phyloP scores from a whole-genome alignment of 2,888 invertebrate genomes.

The Bombylius discolor region DNA sequence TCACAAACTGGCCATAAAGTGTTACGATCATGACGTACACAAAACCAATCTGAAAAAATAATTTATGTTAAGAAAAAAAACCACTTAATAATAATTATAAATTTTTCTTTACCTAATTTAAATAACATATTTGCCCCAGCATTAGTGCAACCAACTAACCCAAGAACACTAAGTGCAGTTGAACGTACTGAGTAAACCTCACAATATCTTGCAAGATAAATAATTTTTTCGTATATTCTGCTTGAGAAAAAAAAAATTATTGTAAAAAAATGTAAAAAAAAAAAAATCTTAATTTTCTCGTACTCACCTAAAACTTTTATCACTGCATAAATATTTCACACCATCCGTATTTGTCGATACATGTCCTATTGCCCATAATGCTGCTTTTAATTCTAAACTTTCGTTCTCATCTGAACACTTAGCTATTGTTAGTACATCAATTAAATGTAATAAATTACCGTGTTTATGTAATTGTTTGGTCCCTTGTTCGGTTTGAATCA shows the following conservation, averaged over 20 bases:
- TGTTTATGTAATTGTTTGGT: conserved; percentile 29
- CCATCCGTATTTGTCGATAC: conserved; percentile 66
- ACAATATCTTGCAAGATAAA: conserved; percentile 63
- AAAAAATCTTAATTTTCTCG: background rate
- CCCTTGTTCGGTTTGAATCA: conserved; percentile 52
- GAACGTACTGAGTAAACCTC: conserved; percentile 79
- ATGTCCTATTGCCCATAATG: conserved; percentile 82
- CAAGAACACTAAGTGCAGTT: conserved; percentile 70
- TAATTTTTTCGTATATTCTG: conserved; percentile 34
- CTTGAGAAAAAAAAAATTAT: background rate
- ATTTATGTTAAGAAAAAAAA: background rate
- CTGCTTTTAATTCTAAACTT: conserved; percentile 68
- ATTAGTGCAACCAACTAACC: conserved; percentile 70
- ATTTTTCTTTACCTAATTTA: conserved; percentile 44
- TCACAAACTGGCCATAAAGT: conserved; percentile 64
- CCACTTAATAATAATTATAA: background rate
- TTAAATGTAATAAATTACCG: conserved; percentile 26
- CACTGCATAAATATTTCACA: conserved; percentile 54
- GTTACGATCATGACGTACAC: conserved; percentile 62
- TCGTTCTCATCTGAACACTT: conserved; percentile 53
- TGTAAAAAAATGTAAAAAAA: conserved; percentile 7
- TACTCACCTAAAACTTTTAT: conserved; percentile 26
- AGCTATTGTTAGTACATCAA: conserved; percentile 33
- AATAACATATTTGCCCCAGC: conserved; percentile 68
- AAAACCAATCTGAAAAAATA: conserved; percentile 47